Conservation (phyloP, 2,888 invertebrate species). For the Cerastis rubricosa region DNA sequence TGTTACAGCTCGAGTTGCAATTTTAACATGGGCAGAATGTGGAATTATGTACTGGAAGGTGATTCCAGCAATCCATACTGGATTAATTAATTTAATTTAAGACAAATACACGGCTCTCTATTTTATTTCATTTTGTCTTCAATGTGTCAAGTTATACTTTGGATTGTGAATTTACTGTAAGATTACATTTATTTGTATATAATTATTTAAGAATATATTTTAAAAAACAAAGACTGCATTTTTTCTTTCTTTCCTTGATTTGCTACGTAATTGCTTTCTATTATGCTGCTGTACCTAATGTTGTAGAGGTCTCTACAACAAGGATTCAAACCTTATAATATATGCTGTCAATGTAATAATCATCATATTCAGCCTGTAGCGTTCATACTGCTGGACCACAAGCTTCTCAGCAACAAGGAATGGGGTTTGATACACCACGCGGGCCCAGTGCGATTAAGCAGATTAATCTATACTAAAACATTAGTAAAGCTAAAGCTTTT, state of each 20-base stretch:
- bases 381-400: background rate
- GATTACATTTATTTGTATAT: constrained; percentile 32
- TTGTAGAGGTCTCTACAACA: too few species aligned
- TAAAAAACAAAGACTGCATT: background rate
- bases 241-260: background rate
- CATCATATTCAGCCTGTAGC: background rate
- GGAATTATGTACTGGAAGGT: background rate
- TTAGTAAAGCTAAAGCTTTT: too few species aligned
- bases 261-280: background rate
- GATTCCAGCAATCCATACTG: background rate
- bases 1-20: constrained; percentile 58
- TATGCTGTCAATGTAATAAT: background rate
- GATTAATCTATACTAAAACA: too few species aligned
- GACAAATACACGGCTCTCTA: constrained; percentile 39
- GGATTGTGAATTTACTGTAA: constrained; percentile 42
- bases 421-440: background rate
- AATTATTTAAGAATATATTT: background rate
- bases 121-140: background rate
- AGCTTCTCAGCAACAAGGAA: background rate
- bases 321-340: background rate
- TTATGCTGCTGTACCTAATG: background rate
- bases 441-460: background rate
- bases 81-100: constrained; percentile 3
- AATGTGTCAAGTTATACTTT: constrained; percentile 13
- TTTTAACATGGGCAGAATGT: constrained; percentile 40